Conservation (phyloP, 2,888 invertebrate species). For the Azorinus chamasolen region DNA sequence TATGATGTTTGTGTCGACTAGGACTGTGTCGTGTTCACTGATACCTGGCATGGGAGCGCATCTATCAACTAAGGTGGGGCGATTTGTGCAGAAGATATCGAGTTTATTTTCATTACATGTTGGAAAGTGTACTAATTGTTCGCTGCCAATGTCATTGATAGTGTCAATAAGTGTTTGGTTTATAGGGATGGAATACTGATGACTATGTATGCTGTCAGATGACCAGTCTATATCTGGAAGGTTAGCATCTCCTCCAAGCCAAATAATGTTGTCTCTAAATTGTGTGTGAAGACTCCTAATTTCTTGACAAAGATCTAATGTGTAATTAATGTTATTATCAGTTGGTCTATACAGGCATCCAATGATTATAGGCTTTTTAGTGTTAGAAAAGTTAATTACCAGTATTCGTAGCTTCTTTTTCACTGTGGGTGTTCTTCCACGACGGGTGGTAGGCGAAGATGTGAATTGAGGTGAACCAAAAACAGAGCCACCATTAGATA, state of each 20-base stretch:
- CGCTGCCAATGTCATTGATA: conserved; percentile 9
- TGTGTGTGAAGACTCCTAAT: neutral
- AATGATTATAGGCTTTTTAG: conserved; percentile 32
- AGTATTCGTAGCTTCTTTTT: conserved; percentile 36
- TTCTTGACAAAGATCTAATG: conserved; percentile 14
- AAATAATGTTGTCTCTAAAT: conserved; percentile 14
- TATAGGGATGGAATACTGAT: conserved; percentile 26
- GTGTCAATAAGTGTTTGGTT: conserved; percentile 26
- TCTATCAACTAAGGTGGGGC: conserved; percentile 22
- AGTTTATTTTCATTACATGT: conserved; percentile 21
- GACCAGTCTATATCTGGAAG: conserved; percentile 37
- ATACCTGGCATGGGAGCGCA: conserved; percentile 17
- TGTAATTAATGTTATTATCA: conserved; percentile 20
- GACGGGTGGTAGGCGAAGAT: conserved; percentile 25
- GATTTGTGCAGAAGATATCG: conserved; percentile 22
- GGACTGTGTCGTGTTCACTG: conserved; percentile 31
- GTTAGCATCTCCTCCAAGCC: conserved; percentile 11
- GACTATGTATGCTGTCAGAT: conserved; percentile 5
- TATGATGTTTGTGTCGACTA: conserved; percentile 30
- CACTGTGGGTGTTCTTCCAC: neutral
- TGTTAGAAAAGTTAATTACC: conserved; percentile 22
- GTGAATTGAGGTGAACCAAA: conserved; percentile 22
- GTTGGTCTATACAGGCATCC: conserved; percentile 38
- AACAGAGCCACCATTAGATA: too few species aligned
- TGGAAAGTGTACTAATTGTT: conserved; percentile 38